Base-by-base conservation (phyloP, 2,113 vertebrate genomes). In the Pavo muticus region DNA sequence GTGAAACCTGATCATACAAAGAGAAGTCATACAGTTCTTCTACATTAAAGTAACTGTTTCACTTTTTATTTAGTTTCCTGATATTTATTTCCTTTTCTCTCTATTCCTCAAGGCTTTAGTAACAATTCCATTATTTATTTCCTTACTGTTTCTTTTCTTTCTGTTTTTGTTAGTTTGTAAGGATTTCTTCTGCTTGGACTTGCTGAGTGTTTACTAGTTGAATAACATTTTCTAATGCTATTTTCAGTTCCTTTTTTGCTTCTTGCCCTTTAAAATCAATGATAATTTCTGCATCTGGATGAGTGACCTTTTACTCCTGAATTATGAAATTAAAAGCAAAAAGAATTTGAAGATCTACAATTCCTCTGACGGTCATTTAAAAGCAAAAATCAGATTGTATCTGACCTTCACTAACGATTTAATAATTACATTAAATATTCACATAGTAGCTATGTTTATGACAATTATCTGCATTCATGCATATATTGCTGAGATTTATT, bases 381-480 rank as follows among this genome's bases (percentile, higher is more conserved):
- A 88, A 90, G 65, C 29, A 4, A 45, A 79, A 77, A 50, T 84
- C 29, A 45, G 21, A 8, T 78, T 77, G 30, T 84, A 57, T 74
- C 18, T 59, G 59, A 17, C 69, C 77, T 95, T 75, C 42, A 63
- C 77, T 90, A 87, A 44, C 2, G 3, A 45, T 92, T 77, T 80
- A 92, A 52, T 91, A 80, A 80, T 71, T 88, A 20, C 4, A 12
- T 59, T 79, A 64, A 71, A 70, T 95, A 89, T 95, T 92, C 60
- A 85, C 83, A 5, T 45, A 6, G 23, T 56, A 84, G 73, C 52
- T 90, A 44, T 27, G 68, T 59, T 17, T 35, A 32, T 39, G 61
- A 45, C 75, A 90, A 89, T 92, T 85, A 90, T 91, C 81, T 94
- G 75, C 75, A 83, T 94, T 92, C 90, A 68, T 68, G 45, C 71